These are phyloP conservation scores for Trissoscelio sp. DNA, from an alignment of 2,888 invertebrate species.

Conservation along the genomic window DNA sequence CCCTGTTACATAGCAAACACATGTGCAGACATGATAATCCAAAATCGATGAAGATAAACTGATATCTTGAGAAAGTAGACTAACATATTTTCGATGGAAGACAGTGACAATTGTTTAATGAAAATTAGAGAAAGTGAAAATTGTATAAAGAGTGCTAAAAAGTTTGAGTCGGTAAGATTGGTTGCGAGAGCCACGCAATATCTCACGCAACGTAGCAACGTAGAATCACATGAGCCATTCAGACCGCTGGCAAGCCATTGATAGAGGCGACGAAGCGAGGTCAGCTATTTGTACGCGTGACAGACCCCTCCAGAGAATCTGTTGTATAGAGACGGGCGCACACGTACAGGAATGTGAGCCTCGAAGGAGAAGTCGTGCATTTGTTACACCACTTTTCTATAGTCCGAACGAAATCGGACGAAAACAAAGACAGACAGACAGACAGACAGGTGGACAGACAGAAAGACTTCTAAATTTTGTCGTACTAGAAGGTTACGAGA, in stretches of 20 bases:
- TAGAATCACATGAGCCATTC: constrained; percentile 77
- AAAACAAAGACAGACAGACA: no score
- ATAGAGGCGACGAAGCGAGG: constrained; percentile 82
- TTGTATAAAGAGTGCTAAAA: no score
- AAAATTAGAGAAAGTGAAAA: no score
- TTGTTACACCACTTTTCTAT: constrained; percentile 55
- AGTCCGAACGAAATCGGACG: no score
- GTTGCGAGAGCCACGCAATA: constrained; percentile 64
- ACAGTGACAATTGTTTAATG: no score
- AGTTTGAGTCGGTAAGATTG: no score
- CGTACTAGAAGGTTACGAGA: no score
- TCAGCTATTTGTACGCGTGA: constrained; percentile 83
- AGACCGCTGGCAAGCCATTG: constrained; percentile 80
- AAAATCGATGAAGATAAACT: constrained; percentile 56
- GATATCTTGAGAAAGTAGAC: no score
- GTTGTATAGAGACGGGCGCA: constrained; percentile 70
- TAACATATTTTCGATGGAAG: no score
- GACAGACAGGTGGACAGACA: no score
- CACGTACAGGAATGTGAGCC: constrained; percentile 50
- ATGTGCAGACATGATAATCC: constrained; percentile 21
- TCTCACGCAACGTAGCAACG: constrained; percentile 75
- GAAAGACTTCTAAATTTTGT: no score
- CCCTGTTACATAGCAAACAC: constrained; percentile 4
- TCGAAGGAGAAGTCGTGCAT: constrained; percentile 57
- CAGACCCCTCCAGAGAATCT: constrained; percentile 81